A percentile compares a stretch with the other conserved stretches of the same genome.
phyloP scores from a whole-genome alignment of 2,888 invertebrate genomes.

The Incurvaria masculella region DNA sequence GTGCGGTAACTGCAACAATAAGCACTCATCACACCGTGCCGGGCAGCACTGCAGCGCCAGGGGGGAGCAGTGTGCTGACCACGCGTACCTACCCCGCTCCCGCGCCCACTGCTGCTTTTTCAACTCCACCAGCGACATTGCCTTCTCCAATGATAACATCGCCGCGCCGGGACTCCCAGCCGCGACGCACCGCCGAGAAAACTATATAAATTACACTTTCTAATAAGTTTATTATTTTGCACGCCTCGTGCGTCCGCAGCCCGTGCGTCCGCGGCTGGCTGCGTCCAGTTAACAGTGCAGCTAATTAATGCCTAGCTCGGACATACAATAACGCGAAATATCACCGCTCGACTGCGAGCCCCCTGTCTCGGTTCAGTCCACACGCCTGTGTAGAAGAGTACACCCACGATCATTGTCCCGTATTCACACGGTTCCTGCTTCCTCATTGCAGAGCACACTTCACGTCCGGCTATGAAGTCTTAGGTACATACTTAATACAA shows the following conservation, averaged over 20 bases:
- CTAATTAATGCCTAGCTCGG: not conserved
- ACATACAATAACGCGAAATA: not conserved
- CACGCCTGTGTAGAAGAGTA: not conserved
- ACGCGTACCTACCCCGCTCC: conserved; percentile 72
- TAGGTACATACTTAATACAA: too few relatives aligned
- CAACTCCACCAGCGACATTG: conserved; percentile 73
- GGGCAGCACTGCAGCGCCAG: not conserved
- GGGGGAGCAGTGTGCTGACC: not conserved
- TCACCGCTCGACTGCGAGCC: not conserved
- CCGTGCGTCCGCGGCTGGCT: too few relatives aligned
- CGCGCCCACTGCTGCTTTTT: conserved; percentile 92
- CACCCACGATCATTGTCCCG: not conserved
- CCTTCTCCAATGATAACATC: conserved; percentile 52
- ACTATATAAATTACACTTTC: conserved; percentile 48
- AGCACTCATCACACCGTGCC: not conserved
- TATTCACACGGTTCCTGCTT: not conserved
- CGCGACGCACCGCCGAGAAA: conserved; percentile 12
- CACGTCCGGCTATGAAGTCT: not conserved
- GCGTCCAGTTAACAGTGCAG: not conserved
- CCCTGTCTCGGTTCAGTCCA: not conserved
- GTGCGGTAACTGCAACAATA: not conserved
- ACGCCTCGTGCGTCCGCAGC: not conserved
- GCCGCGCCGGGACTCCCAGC: conserved; percentile 20
- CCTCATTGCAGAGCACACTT: not conserved
- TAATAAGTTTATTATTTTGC: conserved; percentile 22